Evolutionary conservation across 2,797 vertebrate species (phyloP), one percentile per base, ranked within the genome.

Genomic region (Momotus momota): DNA sequence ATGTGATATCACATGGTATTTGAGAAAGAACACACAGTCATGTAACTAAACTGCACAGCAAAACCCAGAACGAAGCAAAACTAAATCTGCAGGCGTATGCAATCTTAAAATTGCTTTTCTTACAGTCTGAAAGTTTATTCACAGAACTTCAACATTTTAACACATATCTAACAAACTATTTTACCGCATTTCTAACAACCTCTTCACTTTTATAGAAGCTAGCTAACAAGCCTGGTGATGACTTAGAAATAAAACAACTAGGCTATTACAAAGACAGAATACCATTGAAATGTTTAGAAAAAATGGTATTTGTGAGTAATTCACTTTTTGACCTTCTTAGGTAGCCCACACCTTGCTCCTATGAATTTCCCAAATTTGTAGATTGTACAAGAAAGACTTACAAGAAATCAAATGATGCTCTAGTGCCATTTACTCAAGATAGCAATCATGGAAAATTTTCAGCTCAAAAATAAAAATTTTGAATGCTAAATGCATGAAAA

Each of bases 101-200:
- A 90, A 77, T 38, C 52, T 94, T 86, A 92, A 72, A 94, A 94
- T 88, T 81, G 86, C 70, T 73, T 86, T 81, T 64, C 51, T 79
- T 81, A 65, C 9, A 58, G 60, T 86, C 66, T 78, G 51, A 93
- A 96, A 90, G 65, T 78, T 93, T 91, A 80, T 86, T 79, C 48
- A 60, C 4, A 80, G 48, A 77, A 48, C 26, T 91, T 79, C 77
- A 79, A 79, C 67, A 77, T 88, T 96, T 96, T 92, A 95, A 84
- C 21, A 70, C 49, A 41, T 25, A 86, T 55, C 57, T 86, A 93
- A 73, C 21, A 77, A 43, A 88, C 41, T 46, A 88, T 70, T 85
- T 4, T 2, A 86, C 75, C 66, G 55, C 7, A 75, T 88, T 93
- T 88, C 58, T 90, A 86, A 84, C 55, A 83, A 26, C 20, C 29